Base-by-base conservation (phyloP, 2,888 invertebrate genomes). In the Toxonevra muliebris region DNA sequence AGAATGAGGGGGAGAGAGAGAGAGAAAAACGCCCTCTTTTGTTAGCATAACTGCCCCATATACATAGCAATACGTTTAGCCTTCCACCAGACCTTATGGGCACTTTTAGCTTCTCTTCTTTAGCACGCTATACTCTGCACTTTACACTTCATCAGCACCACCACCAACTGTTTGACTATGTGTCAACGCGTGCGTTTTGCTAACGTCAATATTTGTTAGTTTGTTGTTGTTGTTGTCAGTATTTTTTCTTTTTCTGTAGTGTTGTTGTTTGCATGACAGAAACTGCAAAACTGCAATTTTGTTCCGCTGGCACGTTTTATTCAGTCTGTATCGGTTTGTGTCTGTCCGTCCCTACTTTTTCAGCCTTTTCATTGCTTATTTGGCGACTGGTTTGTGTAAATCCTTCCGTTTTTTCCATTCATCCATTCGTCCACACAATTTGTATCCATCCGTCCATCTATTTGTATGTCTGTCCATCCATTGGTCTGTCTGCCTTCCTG, bases 201-300 rank as follows among this genome's bases (percentile, higher is more conserved):
- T 43, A 5, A 52, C 41, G 66, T 66, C 65, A 66, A 69, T 69
- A 69, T 69, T 66, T 66, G 61, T 42, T 30, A 15, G 41, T 42
- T 40, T 53, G 20, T 1, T 62, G 50, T 62, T 67, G 58, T 15
- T 60, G 61, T 17, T 61, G 53, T 41, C 42, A 17, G 40, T 65
- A 41, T 41, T 65, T 13, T 43, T 58, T n/a, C 41, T 58, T 30
- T 57, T 48, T 40, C 30, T 41, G 15, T 64, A 13, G 7, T 42
- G 15, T 19, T 45, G 55, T 41, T 60, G 57, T 50, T 57, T 55
- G 15, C 10, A 15, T 20, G 13, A 10, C 42, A 19, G 45, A 45
- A 62, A 55, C 11, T 7, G 20, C 17, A 59, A 59, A 59, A 64
- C 59, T 57, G 45, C 13, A 12, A 53, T 48, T 48, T 43, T 43